Base-by-base conservation (phyloP, 2,113 vertebrate species). In the Hymenochirus boettgeri region DNA sequence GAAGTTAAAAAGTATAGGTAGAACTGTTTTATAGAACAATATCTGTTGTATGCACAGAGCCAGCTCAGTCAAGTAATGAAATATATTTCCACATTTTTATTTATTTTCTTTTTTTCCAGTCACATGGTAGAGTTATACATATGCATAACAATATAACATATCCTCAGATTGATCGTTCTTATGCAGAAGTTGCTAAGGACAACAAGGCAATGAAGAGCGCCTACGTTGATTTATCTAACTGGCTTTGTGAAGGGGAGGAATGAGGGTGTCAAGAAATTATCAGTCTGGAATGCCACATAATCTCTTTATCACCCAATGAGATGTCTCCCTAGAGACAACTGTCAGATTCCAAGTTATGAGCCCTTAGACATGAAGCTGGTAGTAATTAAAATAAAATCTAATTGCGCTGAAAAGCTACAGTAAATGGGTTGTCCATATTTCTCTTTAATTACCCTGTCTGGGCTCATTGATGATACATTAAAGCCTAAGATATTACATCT, bases 141-240 rank as follows among this genome's bases (percentile, higher is more conserved):
- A 6, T n/a, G 39, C 61, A 57, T 70, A 73, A 54, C 25, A 61
- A 23, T 33, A 66, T 46, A 67, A 39, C 6, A 21, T 5, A 48
- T 48, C 21, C 21, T 23, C 2, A 21, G 22, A 22, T 7, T 48
- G 18, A 48, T 23, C 8, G 19, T 23, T 48, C 8, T 2, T 22
- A 48, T 23, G 18, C 21, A 48, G 13, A 12, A 8, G 46, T 48
- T 23, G 21, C 46, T 23, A 48, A 13, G 46, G 46, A 48, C 21
- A 48, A 22, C 19, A 48, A 23, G 21, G 4, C 19, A 7, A 22
- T 48, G 46, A 48, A 48, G 12, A 21, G 46, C 21, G 18, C 4
- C 21, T 22, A 48, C 19, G 9, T 48, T 48, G 39, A 48, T 48
- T 48, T 48, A 48, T 48, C 46, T 48, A 23, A 22, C n/a, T 19